phyloP scores from a whole-genome alignment of 1,140 invertebrate species.

The Neodiprion fabricii region DNA sequence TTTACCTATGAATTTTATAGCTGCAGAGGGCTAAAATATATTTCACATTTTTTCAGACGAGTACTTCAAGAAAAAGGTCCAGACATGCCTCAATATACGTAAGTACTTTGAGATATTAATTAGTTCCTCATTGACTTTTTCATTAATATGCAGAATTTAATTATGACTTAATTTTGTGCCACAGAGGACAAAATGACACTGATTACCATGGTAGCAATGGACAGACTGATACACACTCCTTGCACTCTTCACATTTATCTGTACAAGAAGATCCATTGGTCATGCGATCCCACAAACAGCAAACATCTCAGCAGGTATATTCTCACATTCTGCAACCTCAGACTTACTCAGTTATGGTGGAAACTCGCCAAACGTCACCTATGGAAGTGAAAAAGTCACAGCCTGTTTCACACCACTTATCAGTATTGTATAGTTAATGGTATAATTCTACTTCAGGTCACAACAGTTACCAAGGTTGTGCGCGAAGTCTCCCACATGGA shows the following conservation, averaged over 20 bases:
- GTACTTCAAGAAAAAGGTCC: constrained; percentile 70
- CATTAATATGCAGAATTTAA: constrained; percentile 5
- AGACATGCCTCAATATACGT: constrained; percentile 74
- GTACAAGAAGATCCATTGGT: constrained; percentile 65
- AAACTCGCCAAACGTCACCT: no score
- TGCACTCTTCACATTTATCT: constrained; percentile 64
- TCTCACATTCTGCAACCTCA: neutral
- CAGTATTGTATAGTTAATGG: no score
- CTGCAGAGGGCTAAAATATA: constrained; percentile 14
- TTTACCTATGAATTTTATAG: constrained; percentile 3
- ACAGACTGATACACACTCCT: constrained; percentile 65
- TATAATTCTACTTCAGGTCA: constrained; percentile 53
- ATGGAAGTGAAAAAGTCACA: no score
- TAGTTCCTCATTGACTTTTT: constrained; percentile 14
- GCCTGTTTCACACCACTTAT: no score
- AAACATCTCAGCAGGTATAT: constrained; percentile 67
- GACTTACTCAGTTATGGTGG: constrained; percentile 11
- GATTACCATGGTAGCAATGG: constrained; percentile 65
- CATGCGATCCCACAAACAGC: constrained; percentile 65
- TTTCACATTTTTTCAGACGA: constrained; percentile 61
- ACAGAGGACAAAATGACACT: constrained; percentile 57
- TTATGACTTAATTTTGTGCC: constrained; percentile 14
- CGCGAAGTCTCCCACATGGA: constrained; percentile 72
- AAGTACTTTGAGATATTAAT: constrained; percentile 50
- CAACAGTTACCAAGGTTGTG: constrained; percentile 72